Evolutionary conservation across 2,797 vertebrate species (phyloP).

Genomic region (Acrossocheilus fasciatus): DNA sequence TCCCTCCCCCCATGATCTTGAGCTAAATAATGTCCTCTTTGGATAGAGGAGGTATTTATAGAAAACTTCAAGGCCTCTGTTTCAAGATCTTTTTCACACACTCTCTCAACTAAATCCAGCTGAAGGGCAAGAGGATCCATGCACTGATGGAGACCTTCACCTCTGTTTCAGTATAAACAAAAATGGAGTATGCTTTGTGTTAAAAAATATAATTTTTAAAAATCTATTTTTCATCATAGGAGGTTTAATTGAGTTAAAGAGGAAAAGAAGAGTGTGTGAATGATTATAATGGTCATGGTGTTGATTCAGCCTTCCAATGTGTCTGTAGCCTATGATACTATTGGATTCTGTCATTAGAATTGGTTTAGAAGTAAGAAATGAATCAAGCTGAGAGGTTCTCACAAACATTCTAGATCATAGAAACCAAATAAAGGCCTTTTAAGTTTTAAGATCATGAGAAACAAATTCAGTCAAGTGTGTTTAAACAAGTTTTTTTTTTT

Average conservation of each 20-base stretch:
- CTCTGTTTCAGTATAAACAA: not conserved
- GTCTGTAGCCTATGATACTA: not conserved
- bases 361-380: not conserved
- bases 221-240: not conserved
- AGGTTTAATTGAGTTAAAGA: not conserved
- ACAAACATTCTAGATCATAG: not conserved
- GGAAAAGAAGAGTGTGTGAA: not conserved
- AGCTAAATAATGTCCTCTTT: constrained; percentile 48
- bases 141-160: constrained; percentile 1
- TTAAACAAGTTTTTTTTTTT: not conserved
- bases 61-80: constrained; percentile 57
- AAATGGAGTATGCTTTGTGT: not conserved
- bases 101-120: not conserved
- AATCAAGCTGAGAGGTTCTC: not conserved
- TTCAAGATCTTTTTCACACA: constrained; percentile 19
- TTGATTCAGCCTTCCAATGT: not conserved
- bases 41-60: constrained; percentile 51
- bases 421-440: not conserved
- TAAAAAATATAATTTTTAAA: too few relatives aligned
- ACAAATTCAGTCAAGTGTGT: not conserved
- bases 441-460: constrained; percentile 1
- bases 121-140: not conserved
- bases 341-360: not conserved
- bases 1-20: constrained; percentile 59
- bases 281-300: not conserved